Evolutionary conservation across 37 sponge, comb jelly and placozoan genomes (phyloP).

Genomic region (Corticium candelabrum): DNA sequence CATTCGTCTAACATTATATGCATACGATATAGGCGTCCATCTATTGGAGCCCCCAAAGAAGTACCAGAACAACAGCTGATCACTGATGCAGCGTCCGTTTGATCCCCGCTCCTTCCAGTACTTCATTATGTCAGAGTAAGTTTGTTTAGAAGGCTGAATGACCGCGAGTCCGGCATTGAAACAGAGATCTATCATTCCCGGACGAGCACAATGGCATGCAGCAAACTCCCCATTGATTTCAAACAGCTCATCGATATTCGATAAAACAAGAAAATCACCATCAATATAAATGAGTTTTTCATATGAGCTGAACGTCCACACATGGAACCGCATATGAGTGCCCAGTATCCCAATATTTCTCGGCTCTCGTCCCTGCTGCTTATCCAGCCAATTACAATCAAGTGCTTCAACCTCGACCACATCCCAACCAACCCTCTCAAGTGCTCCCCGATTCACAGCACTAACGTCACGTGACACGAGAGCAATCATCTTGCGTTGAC

Average conservation of each 20-base stretch:
- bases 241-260: slow-evolving; percentile 6
- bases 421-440: neutral
- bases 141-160: neutral
- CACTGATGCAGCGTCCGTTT: neutral
- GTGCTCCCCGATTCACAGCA: neutral
- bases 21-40: neutral
- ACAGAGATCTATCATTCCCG: neutral
- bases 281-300: neutral
- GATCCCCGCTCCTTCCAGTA: neutral
- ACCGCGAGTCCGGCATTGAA: slow-evolving; percentile 7
- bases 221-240: neutral
- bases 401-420: neutral
- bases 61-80: neutral
- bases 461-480: neutral
- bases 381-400: neutral
- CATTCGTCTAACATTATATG: neutral
- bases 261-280: neutral
- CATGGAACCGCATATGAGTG: neutral
- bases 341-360: neutral
- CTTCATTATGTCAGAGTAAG: neutral
- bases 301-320: neutral
- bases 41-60: neutral
- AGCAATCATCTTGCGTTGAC: neutral
- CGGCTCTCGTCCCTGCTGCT: neutral
- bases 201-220: neutral